Evolutionary conservation across 1,140 invertebrate species (phyloP).

Genomic region (Palaemon carinicauda): DNA sequence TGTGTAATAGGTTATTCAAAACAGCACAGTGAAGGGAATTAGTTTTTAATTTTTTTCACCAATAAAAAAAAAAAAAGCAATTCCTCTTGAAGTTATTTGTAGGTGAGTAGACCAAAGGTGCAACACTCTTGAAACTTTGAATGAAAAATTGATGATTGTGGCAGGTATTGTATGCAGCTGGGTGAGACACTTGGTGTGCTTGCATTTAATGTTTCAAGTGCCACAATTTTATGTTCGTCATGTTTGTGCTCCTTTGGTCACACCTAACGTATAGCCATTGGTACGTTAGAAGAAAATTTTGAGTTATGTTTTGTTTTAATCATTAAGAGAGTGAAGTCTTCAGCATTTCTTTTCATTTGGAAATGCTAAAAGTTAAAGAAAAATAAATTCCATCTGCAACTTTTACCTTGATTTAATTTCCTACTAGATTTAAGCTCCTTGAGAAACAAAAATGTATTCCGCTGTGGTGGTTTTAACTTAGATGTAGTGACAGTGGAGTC

Average conservation of each 20-base stretch:
- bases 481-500: no score
- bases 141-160: not conserved
- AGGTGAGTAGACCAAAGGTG: no score
- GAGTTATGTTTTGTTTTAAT: slow-evolving; percentile 30
- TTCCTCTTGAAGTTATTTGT: no score
- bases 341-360: slow-evolving; percentile 41
- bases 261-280: slow-evolving; percentile 21
- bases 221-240: not conserved
- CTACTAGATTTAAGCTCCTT: no score
- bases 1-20: no score
- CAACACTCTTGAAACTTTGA: not conserved
- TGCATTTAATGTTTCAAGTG: not conserved
- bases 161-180: not conserved
- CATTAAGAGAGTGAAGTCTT: slow-evolving; percentile 24
- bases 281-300: slow-evolving; percentile 21
- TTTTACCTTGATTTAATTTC: not conserved
- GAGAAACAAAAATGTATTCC: not conserved
- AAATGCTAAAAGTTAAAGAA: slow-evolving; percentile 30
- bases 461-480: no score
- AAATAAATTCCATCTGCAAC: slow-evolving; percentile 51
- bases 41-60: no score
- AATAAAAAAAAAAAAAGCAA: no score
- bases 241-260: slow-evolving; percentile 44
- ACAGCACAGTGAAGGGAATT: no score
- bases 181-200: not conserved